Evolutionary conservation across 2,888 invertebrate species (phyloP).

Genomic region (Tholera decimalis): DNA sequence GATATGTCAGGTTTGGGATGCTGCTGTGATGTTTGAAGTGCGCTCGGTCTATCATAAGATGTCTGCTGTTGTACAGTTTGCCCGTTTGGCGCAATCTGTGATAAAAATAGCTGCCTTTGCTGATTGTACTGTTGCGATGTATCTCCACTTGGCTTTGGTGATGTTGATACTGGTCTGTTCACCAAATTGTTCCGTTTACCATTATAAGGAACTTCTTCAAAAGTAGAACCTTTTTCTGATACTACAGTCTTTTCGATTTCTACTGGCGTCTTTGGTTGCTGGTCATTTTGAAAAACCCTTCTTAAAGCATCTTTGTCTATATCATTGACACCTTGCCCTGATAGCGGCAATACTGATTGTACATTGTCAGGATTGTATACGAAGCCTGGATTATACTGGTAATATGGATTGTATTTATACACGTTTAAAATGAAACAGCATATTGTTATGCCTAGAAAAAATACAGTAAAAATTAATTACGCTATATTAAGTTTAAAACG

Average conservation of each 20-base stretch:
- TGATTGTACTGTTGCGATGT: neutral
- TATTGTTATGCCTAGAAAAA: conserved; percentile 58
- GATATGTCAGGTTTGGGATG: conserved; percentile 4
- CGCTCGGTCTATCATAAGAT: neutral
- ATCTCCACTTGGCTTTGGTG: neutral
- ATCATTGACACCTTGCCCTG: neutral
- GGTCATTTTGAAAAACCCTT: conserved; percentile 13
- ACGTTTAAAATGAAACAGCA: conserved; percentile 53
- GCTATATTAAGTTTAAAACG: neutral
- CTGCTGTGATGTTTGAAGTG: too few relatives aligned
- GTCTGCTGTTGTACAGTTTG: conserved; percentile 3
- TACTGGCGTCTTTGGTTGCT: conserved; percentile 1
- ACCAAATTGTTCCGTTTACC: neutral
- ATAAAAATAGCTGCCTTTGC: neutral
- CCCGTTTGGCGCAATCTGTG: conserved; percentile 2
- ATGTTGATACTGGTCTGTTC: conserved; percentile 9
- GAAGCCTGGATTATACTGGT: conserved; percentile 40
- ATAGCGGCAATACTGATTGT: conserved; percentile 8
- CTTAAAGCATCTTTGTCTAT: conserved; percentile 6
- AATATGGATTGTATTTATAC: conserved; percentile 40
- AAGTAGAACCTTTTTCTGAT: conserved; percentile 19
- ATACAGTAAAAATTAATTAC: neutral
- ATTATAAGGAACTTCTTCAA: conserved; percentile 8
- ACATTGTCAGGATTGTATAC: conserved; percentile 62
- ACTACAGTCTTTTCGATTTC: conserved; percentile 50